Percentiles rank a stretch among this genome's conserved stretches.
phyloP scores from a whole-genome alignment of 2,113 vertebrate species.

The Onychorhynchus coronatus region DNA sequence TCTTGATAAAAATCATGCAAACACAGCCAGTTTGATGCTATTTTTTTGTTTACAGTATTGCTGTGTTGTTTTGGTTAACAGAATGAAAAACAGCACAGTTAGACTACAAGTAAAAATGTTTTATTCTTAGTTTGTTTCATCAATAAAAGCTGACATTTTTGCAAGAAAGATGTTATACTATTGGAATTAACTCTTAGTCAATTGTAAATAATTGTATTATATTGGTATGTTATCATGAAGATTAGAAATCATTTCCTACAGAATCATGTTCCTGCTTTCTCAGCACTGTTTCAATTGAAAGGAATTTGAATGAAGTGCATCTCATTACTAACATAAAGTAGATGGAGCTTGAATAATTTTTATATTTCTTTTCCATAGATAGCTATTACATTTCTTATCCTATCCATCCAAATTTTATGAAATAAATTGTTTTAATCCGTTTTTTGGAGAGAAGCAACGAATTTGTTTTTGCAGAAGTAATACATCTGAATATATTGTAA shows the following conservation, averaged over 20 bases:
- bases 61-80: constrained; percentile 78
- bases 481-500: constrained; percentile 78
- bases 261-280: constrained; percentile 83
- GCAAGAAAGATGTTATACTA: constrained; percentile 81
- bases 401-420: constrained; percentile 83
- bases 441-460: constrained; percentile 78
- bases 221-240: constrained; percentile 82
- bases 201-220: constrained; percentile 87
- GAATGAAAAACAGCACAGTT: constrained; percentile 78
- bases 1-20: constrained; percentile 76
- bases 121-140: constrained; percentile 84
- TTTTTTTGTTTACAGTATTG: constrained; percentile 81
- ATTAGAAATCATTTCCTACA: constrained; percentile 85
- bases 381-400: constrained; percentile 79
- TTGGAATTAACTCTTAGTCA: constrained; percentile 85
- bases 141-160: constrained; percentile 82
- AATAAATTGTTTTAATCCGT: constrained; percentile 82
- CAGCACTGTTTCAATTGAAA: constrained; percentile 84
- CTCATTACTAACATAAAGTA: constrained; percentile 84
- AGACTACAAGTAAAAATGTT: constrained; percentile 77
- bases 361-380: constrained; percentile 83
- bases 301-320: constrained; percentile 87
- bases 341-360: constrained; percentile 84
- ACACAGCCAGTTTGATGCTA: constrained; percentile 75
- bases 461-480: constrained; percentile 81